Evolutionary conservation across 1,140 invertebrate genomes (phyloP).

Genomic region (Pogonomyrmex californicus): DNA sequence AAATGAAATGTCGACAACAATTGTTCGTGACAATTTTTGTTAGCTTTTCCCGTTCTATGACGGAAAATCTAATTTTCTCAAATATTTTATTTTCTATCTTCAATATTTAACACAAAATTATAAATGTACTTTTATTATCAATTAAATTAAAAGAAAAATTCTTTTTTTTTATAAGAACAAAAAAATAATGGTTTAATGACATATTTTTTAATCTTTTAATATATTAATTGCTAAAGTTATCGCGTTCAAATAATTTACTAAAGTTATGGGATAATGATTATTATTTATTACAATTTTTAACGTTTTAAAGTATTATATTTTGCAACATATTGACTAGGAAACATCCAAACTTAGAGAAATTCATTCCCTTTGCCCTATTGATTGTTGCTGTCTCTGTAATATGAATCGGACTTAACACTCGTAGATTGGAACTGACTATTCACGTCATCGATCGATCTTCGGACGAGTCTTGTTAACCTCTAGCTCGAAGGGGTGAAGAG

Average conservation of each 20-base stretch:
- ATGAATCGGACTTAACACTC: constrained; percentile 12
- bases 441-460: constrained; percentile 31
- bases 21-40: not conserved
- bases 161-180: not conserved
- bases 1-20: not conserved
- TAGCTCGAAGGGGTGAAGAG: constrained; percentile 3
- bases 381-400: not conserved
- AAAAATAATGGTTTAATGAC: not conserved
- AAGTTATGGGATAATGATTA: not conserved
- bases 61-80: not conserved
- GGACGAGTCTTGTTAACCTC: constrained; percentile 17
- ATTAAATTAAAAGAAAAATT: not conserved
- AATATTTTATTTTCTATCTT: not conserved
- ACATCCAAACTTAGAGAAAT: not conserved
- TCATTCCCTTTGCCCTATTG: not conserved
- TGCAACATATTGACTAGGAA: not conserved
- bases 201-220: not conserved
- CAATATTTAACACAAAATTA: not conserved
- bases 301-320: not conserved
- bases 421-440: constrained; percentile 38
- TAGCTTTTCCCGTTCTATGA: not conserved
- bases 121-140: not conserved
- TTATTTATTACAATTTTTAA: not conserved
- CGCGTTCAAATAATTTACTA: not conserved
- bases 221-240: not conserved